Evolutionary conservation across 2,113 vertebrate genomes (phyloP), one percentile per base, ranked within the genome.

Genomic region (Tragulus kanchil): DNA sequence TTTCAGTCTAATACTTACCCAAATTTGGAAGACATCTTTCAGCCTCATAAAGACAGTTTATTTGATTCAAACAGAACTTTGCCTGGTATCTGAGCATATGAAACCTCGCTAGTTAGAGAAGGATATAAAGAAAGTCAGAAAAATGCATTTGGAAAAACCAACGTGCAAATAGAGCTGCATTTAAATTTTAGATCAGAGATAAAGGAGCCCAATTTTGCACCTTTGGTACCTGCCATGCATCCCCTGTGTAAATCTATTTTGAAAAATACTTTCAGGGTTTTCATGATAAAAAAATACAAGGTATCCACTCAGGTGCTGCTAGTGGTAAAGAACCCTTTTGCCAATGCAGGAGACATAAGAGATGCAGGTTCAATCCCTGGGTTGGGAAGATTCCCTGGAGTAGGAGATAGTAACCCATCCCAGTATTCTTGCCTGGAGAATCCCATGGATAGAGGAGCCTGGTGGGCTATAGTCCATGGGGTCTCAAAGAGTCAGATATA

Each of bases 1-100:
- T 82, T 95, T 96, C 58, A 83, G 64, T 92, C 6, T 61, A 91
- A 82, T 83, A 92, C 88, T 82, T 54, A 86, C n/a, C 16, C 54
- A 3, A 58, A 87, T 89, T 62, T 87, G 16, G 62, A 59, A 83
- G 62, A 62, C 2, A 1, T 52, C n/a, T 67, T 85, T 90, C 28
- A 31, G 16, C 21, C 14, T 94, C 36, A 62, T 42, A 42, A 95
- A 96, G n/a, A 5, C 8, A 0, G 19, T 78, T 65, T 78, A 64
- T 48, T 75, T 93, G 82, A 58, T 82, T 95, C 61, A 79, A 71
- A 62, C 23, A 82, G 78, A 71, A 84, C 21, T 48, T 50, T 50
- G 8, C 5, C 56, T 83, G 19, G 15, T 52, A 36, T 65, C 79
- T 65, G 95, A 65, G 28, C 42, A 28, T n/a, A 15, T 45, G 50